phyloP scores from a whole-genome alignment of 2,888 invertebrate species.

The Cheilosia vulpina region DNA sequence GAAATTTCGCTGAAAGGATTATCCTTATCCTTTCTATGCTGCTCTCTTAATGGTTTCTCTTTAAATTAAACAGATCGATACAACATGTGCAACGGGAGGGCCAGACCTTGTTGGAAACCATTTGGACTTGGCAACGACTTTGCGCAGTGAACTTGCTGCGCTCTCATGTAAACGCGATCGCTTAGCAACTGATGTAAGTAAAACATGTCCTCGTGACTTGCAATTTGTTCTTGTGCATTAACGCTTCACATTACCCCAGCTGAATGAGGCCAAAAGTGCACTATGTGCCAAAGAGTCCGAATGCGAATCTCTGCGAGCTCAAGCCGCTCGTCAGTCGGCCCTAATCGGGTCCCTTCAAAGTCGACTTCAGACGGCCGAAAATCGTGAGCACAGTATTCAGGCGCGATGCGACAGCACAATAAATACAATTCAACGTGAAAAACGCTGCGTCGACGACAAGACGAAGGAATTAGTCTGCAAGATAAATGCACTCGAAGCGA shows the following conservation, averaged over 20 bases:
- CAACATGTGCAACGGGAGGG: conserved; percentile 76
- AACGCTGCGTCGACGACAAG: conserved; percentile 89
- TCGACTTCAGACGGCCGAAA: conserved; percentile 91
- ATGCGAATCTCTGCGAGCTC: conserved; percentile 92
- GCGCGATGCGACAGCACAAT: conserved; percentile 87
- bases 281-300: conserved; percentile 90
- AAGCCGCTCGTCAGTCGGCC: conserved; percentile 92
- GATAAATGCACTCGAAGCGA: conserved; percentile 89
- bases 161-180: conserved; percentile 93
- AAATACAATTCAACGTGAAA: conserved; percentile 90
- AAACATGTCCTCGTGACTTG: background rate
- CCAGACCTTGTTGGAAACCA: conserved; percentile 80
- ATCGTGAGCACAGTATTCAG: conserved; percentile 89
- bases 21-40: no score
- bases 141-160: conserved; percentile 93
- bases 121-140: conserved; percentile 89
- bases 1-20: no score
- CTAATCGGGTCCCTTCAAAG: conserved; percentile 91
- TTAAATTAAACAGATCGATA: conserved; percentile 77
- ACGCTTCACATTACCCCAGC: conserved; percentile 82
- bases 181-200: conserved; percentile 88
- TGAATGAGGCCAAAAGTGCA: conserved; percentile 89
- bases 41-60: background rate
- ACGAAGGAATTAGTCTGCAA: conserved; percentile 91
- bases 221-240: background rate